phyloP scores from a whole-genome alignment of 1,140 invertebrate species.

The Copidosoma floridanum region DNA sequence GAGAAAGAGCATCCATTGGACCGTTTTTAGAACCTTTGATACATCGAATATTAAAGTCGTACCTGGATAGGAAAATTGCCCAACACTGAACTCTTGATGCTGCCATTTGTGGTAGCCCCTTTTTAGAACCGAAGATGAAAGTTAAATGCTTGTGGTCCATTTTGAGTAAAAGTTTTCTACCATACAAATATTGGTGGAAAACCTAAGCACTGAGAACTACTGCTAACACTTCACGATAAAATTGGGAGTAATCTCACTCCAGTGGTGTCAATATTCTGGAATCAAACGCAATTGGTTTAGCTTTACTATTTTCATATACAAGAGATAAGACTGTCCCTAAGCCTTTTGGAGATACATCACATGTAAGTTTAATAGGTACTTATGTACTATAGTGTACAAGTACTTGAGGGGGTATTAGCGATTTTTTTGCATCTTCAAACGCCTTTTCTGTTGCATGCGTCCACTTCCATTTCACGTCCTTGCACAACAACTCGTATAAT shows the following conservation, averaged over 20 bases:
- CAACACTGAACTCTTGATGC: no score
- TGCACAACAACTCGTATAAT: not conserved
- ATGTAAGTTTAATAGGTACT: slow-evolving; percentile 16
- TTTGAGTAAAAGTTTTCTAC: no score
- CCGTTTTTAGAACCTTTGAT: no score
- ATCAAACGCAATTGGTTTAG: slow-evolving; percentile 50
- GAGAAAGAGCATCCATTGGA: no score
- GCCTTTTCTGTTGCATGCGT: not conserved
- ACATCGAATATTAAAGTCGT: no score
- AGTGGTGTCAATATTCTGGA: slow-evolving; percentile 46
- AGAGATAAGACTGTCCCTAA: slow-evolving; percentile 23
- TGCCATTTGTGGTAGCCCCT: no score
- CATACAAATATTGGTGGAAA: slow-evolving; percentile 53
- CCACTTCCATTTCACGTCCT: not conserved
- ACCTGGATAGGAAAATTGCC: no score
- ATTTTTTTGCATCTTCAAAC: not conserved
- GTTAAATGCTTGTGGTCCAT: no score
- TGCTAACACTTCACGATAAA: slow-evolving; percentile 54
- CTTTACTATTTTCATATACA: slow-evolving; percentile 31
- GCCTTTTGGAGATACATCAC: slow-evolving; percentile 18
- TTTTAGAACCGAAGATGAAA: no score
- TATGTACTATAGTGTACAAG: slow-evolving; percentile 6
- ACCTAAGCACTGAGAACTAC: slow-evolving; percentile 51
- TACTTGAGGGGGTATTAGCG: not conserved
- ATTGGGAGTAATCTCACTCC: slow-evolving; percentile 54